Conservation (phyloP, 2,113 vertebrate genomes). For the Daubentonia madagascariensis region DNA sequence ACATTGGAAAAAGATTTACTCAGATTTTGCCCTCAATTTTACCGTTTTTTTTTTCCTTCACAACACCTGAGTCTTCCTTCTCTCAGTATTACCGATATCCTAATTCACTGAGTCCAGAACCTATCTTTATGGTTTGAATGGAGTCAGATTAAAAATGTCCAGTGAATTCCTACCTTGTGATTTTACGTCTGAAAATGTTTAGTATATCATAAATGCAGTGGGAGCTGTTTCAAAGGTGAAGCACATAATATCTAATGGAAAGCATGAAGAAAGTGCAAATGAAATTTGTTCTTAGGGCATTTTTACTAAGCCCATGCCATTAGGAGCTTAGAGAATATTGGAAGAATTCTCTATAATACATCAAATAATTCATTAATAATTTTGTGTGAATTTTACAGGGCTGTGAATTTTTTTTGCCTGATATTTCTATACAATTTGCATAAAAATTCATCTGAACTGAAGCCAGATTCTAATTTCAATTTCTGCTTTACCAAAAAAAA, state of each 20-base stretch:
- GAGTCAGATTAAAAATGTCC: neutral
- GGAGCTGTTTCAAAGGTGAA: neutral
- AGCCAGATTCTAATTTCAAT: conserved; percentile 29
- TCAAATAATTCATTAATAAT: neutral
- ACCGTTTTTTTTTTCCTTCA: neutral
- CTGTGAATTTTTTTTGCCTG: conserved; percentile 18
- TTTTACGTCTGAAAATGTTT: neutral
- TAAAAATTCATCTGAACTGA: conserved; percentile 28
- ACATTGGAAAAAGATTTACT: neutral
- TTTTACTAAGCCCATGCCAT: neutral
- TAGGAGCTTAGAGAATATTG: neutral
- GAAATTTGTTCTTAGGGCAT: neutral
- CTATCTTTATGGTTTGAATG: neutral
- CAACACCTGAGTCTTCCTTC: neutral
- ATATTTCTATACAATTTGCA: neutral
- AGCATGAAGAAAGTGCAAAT: neutral
- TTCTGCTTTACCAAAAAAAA: neutral
- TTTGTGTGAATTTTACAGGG: conserved; percentile 41
- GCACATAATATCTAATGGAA: neutral
- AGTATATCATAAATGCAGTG: neutral
- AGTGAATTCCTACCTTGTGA: neutral
- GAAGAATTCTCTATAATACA: neutral
- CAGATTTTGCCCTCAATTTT: neutral
- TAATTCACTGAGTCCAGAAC: neutral
- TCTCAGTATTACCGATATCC: neutral